phyloP scores from a whole-genome alignment of 2,797 vertebrate genomes.

The Gambusia yucatana region DNA sequence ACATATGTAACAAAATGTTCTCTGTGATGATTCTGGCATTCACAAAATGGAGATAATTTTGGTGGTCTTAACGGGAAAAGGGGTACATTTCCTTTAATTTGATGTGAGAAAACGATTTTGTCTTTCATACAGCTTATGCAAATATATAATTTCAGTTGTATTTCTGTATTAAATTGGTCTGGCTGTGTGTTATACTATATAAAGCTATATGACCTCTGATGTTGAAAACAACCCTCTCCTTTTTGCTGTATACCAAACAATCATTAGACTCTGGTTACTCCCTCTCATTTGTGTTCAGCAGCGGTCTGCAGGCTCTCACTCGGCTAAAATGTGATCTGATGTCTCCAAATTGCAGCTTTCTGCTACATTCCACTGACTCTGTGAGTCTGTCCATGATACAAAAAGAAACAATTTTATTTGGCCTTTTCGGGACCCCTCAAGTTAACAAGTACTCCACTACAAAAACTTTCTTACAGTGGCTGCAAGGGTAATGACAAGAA shows the following conservation, averaged over 20 bases:
- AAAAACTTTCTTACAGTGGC: constrained; percentile 49
- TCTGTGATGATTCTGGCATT: background rate
- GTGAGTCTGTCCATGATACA: constrained; percentile 39
- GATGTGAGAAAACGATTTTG: background rate
- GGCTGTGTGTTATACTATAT: background rate
- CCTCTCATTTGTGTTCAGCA: constrained; percentile 21
- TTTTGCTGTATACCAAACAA: constrained; percentile 16
- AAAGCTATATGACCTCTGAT: constrained; percentile 32
- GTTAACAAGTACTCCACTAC: constrained; percentile 50
- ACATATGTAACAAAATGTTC: background rate
- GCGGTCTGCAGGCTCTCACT: constrained; percentile 20
- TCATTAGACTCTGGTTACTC: constrained; percentile 36
- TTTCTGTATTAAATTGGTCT: background rate
- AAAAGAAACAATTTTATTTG: constrained; percentile 24
- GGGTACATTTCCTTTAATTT: background rate
- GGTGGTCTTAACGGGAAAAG: background rate
- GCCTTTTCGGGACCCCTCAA: constrained; percentile 40
- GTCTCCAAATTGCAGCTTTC: constrained; percentile 58
- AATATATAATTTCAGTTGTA: background rate
- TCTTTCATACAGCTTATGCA: background rate
- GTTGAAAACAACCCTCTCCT: constrained; percentile 5
- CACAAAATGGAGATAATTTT: background rate
- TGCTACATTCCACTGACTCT: constrained; percentile 27
- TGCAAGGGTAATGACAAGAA: constrained; percentile 37
- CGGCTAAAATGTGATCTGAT: constrained; percentile 43